Evolutionary conservation across 2,888 invertebrate species (phyloP).

Genomic region (Melanophora roralis): DNA sequence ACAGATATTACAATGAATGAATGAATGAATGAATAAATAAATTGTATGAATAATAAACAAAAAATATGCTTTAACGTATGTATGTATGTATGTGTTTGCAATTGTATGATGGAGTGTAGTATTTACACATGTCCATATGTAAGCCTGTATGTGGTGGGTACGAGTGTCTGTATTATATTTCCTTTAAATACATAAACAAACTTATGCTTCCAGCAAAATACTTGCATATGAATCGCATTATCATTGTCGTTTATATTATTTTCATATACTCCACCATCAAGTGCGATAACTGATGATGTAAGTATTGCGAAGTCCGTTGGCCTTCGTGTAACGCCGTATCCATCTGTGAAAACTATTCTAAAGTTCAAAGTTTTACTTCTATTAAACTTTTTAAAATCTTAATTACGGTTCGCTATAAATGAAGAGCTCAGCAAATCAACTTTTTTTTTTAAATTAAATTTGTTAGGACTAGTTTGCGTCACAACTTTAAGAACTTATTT

Average conservation of each 20-base stretch:
- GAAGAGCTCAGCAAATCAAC: too few species aligned
- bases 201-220: neutral
- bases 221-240: conserved; percentile 40
- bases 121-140: neutral
- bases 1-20: conserved; percentile 12
- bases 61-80: too few species aligned
- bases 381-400: neutral
- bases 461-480: too few species aligned
- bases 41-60: conserved; percentile 56
- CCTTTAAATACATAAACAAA: neutral
- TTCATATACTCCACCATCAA: too few species aligned
- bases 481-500: too few species aligned
- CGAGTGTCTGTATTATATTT: neutral
- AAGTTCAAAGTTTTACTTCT: conserved; percentile 12
- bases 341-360: too few species aligned
- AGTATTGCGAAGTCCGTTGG: too few species aligned
- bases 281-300: too few species aligned
- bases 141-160: neutral
- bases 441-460: too few species aligned
- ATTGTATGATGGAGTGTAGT: conserved; percentile 27
- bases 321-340: too few species aligned
- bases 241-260: conserved; percentile 37
- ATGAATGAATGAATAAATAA: conserved; percentile 32
- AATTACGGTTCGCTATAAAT: too few species aligned
- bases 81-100: conserved; percentile 40